Conservation (phyloP, 2,797 vertebrate species). For the Lithobates sylvaticus region DNA sequence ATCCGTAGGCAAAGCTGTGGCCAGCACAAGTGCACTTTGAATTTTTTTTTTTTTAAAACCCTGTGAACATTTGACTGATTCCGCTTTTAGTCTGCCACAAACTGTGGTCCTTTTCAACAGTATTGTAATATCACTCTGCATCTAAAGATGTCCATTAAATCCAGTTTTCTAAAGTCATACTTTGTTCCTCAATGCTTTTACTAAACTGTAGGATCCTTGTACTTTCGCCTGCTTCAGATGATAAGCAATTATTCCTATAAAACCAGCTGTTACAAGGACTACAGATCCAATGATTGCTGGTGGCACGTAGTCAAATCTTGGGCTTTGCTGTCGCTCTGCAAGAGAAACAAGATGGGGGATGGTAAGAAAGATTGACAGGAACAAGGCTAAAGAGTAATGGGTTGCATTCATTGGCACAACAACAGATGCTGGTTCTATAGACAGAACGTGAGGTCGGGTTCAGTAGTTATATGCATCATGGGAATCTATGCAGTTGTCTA, state of each 20-base stretch:
- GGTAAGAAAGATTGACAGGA: conserved; percentile 11
- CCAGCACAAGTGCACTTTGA: conserved; percentile 8
- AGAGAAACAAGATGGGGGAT: conserved; percentile 59
- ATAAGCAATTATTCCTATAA: conserved; percentile 71
- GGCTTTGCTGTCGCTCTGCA: conserved; percentile 67
- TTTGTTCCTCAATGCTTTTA: conserved; percentile 73
- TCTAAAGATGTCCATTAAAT: background rate
- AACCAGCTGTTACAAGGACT: conserved; percentile 66
- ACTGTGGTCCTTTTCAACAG: background rate
- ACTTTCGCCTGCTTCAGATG: conserved; percentile 75
- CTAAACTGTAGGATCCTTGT: conserved; percentile 79
- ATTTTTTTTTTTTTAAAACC: background rate
- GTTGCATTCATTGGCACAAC: background rate
- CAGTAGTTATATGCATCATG: background rate
- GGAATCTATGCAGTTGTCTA: conserved; percentile 8
- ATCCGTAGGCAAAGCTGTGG: conserved; percentile 3
- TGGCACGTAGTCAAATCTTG: conserved; percentile 69
- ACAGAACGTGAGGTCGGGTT: background rate
- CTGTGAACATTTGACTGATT: background rate
- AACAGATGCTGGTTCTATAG: conserved; percentile 27
- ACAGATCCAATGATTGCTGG: conserved; percentile 69
- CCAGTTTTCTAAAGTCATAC: conserved; percentile 61
- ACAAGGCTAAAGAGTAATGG: background rate
- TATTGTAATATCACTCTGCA: background rate
- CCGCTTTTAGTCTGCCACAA: background rate